These are phyloP conservation scores for Zelleria hepariella DNA, from an alignment of 2,888 invertebrate genomes.

Conservation along the genomic window DNA sequence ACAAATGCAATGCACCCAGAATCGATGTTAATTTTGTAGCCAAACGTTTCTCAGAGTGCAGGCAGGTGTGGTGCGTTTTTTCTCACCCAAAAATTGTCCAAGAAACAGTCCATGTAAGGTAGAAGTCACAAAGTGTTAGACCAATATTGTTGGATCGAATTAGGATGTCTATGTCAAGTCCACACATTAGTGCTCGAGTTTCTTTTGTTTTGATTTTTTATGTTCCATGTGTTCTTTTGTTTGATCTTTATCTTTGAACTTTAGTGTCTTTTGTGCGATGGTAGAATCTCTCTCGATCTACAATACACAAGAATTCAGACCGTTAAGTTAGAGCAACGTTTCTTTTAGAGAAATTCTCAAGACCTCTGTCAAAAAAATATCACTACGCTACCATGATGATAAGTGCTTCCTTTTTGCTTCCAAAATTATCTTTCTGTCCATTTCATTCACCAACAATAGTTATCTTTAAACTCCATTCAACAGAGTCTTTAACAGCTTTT, in stretches of 20 bases:
- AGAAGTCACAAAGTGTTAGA: constrained; percentile 30
- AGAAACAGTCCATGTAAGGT: constrained; percentile 6
- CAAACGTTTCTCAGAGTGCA: not conserved
- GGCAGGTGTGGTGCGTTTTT: not conserved
- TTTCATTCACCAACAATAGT: not conserved
- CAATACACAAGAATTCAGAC: not conserved
- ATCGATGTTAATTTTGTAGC: not conserved
- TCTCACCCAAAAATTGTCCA: not conserved
- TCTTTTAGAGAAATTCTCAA: not conserved
- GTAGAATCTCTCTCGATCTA: not conserved
- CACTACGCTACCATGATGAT: too few species aligned
- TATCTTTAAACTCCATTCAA: not conserved
- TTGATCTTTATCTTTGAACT: not conserved
- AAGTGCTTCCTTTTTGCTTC: not conserved
- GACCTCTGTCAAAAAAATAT: not conserved
- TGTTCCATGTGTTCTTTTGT: not conserved
- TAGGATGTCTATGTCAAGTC: constrained; percentile 24
- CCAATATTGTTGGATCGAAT: constrained; percentile 45
- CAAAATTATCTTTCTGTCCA: not conserved
- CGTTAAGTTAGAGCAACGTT: not conserved
- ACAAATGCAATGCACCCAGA: not conserved
- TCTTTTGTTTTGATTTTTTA: not conserved
- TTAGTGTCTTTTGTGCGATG: not conserved
- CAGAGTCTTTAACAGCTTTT: not conserved
- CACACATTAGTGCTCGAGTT: not conserved